phyloP scores from a whole-genome alignment of 2,113 vertebrate species.

The Hippocampus barbouri region DNA sequence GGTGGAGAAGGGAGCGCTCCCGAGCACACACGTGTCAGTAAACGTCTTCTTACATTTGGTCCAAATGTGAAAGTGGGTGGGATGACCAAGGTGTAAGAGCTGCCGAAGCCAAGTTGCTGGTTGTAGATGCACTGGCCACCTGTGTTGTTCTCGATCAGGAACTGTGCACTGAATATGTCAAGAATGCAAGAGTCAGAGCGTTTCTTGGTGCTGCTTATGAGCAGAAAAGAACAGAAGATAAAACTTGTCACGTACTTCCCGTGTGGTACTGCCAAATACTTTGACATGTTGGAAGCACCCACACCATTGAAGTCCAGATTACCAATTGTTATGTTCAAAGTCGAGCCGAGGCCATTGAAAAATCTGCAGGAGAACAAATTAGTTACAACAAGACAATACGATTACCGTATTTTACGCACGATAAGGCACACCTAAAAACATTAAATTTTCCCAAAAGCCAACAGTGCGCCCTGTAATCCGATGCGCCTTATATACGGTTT shows the following conservation, averaged over 20 bases:
- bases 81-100: slow-evolving; percentile 79
- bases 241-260: slow-evolving; percentile 55
- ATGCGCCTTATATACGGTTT: no score
- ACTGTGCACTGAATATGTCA: slow-evolving; percentile 38
- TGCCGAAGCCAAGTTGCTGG: slow-evolving; percentile 73
- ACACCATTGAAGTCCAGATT: fast-evolving
- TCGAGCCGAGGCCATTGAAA: slow-evolving; percentile 28
- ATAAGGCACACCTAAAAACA: no score
- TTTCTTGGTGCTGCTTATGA: neutral
- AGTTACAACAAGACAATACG: neutral
- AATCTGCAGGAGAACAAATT: slow-evolving; percentile 43
- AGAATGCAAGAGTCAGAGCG: neutral
- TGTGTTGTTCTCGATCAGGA: neutral
- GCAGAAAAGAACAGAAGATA: neutral
- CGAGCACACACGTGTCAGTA: neutral
- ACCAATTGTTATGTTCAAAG: slow-evolving; percentile 32
- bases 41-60: slow-evolving; percentile 30
- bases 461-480: no score
- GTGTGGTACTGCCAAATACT: slow-evolving; percentile 14
- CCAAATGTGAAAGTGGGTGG: slow-evolving; percentile 34
- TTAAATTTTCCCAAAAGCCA: no score
- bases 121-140: slow-evolving; percentile 21
- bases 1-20: neutral
- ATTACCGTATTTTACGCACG: no score
- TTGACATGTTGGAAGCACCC: slow-evolving; percentile 31